Percentiles rank a stretch among this genome's conserved stretches.
Conservation (phyloP, 2,113 vertebrate genomes). For the Otocyon megalotis region DNA sequence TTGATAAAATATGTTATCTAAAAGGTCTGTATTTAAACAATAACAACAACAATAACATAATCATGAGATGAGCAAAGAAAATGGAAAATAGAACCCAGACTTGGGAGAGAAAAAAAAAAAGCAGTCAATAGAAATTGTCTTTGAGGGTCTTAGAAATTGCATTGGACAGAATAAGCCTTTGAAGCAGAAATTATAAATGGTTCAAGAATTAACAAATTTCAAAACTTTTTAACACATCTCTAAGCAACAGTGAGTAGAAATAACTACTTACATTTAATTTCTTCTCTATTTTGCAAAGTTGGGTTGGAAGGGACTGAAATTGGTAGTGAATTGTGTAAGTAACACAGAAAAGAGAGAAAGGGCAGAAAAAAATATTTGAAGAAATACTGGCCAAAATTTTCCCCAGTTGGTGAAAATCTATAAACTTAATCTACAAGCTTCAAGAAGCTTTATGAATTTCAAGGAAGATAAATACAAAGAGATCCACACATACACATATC, state of each 20-base stretch:
- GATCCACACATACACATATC: background rate
- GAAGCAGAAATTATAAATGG: background rate
- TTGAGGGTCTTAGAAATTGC: background rate
- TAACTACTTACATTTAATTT: constrained; percentile 54
- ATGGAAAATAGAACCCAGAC: background rate
- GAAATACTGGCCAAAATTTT: background rate
- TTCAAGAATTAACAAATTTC: background rate
- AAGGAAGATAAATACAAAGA: background rate
- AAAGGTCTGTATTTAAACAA: background rate
- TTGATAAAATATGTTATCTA: background rate
- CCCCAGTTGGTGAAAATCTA: background rate
- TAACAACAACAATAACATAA: background rate
- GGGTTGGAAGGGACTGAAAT: constrained; percentile 58
- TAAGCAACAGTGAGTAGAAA: constrained; percentile 28
- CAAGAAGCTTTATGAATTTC: background rate
- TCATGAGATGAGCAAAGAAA: background rate
- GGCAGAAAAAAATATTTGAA: background rate
- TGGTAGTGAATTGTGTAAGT: constrained; percentile 47
- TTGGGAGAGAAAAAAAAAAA: background rate
- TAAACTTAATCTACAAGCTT: background rate
- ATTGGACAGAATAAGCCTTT: background rate
- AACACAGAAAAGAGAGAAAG: constrained; percentile 38
- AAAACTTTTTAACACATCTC: constrained; percentile 50
- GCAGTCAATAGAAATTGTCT: background rate
- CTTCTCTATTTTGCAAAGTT: constrained; percentile 47